Evolutionary conservation across 2,797 vertebrate species (phyloP), one percentile per base, ranked within the genome.

Genomic region (Lutjanus campechanus): DNA sequence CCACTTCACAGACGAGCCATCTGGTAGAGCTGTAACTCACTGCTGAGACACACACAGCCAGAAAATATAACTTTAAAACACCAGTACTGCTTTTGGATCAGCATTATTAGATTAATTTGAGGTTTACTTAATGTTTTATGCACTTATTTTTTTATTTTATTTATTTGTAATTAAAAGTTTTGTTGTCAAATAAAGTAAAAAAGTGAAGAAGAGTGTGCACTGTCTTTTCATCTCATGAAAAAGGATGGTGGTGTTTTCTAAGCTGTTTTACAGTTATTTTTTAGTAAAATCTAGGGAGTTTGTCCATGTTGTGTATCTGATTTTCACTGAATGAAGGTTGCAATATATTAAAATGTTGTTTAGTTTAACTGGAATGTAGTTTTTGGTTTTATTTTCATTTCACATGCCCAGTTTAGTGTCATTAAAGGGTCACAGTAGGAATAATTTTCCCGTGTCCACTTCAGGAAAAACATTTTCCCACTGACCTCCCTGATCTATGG

Each of bases 381-480:
- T 11, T 72, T 72, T 50, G 1, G 8, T 41, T 61, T 60, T 10
- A n/a, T 47, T 65, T 69, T 19, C 2, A 40, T 36, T 29, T n/a
- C 49, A 55, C 2, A 15, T 20, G 36, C 54, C 19, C 9, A 17
- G 5, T 50, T 49, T 41, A 5, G 3, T 25, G n/a, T 56, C 19
- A 64, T 12, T 51, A 2, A 1, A n/a, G 15, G 67, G 8, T 70
- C 40, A 58, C 62, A 65, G 16, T 62, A 19, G 51, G 73, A 70
- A 77, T 47, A 77, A 66, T 74, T 69, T 83, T 85, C 84, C 76
- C 73, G 40, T 86, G 90, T 92, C 82, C 67, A 86, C 85, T 75
- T 86, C 66, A 71, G 89, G 79, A 85, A 69, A 47, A 85, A 56
- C 67, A 88, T 77, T 93, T 95, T 95, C 94, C 90, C 94, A 92